Evolutionary conservation across 2,797 vertebrate species (phyloP).

Genomic region (Phrynocephalus guinanensis): DNA sequence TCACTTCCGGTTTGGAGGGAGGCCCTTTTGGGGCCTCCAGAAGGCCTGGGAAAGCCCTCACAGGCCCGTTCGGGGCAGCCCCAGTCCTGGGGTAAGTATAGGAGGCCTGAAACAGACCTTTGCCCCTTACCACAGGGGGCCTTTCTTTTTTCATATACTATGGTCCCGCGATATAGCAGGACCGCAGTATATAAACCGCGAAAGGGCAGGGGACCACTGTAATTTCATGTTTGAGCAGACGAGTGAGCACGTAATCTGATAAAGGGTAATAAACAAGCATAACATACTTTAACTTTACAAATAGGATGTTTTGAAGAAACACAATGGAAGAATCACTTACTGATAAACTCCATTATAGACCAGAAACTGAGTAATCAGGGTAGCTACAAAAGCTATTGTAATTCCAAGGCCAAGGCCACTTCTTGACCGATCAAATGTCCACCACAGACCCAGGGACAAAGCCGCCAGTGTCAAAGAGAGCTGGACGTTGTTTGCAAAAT

Average conservation of each 20-base stretch:
- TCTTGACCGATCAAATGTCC: slow-evolving; percentile 97
- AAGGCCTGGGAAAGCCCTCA: no score
- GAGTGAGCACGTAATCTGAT: background rate
- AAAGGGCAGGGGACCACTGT: no score
- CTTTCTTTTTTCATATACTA: no score
- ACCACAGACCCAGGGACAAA: slow-evolving; percentile 96
- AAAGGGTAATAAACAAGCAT: background rate
- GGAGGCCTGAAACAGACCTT: no score
- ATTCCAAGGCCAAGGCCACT: slow-evolving; percentile 97
- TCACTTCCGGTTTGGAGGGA: no score
- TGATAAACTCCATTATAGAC: slow-evolving; percentile 98
- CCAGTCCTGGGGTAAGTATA: no score
- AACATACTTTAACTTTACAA: background rate
- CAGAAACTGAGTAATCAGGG: slow-evolving; percentile 93
- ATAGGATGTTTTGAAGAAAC: background rate
- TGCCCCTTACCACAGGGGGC: no score
- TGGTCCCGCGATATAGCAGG: no score
- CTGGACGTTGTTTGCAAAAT: slow-evolving; percentile 96
- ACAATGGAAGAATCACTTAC: slow-evolving; percentile 77
- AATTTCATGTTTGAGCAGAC: background rate
- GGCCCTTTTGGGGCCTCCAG: no score
- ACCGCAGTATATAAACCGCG: no score
- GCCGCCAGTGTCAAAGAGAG: slow-evolving; percentile 94
- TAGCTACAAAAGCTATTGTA: slow-evolving; percentile 95
- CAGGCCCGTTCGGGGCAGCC: no score